These are phyloP conservation scores for Cryptophagus acutangulus DNA, from an alignment of 2,888 invertebrate genomes.

Conservation along the genomic window DNA sequence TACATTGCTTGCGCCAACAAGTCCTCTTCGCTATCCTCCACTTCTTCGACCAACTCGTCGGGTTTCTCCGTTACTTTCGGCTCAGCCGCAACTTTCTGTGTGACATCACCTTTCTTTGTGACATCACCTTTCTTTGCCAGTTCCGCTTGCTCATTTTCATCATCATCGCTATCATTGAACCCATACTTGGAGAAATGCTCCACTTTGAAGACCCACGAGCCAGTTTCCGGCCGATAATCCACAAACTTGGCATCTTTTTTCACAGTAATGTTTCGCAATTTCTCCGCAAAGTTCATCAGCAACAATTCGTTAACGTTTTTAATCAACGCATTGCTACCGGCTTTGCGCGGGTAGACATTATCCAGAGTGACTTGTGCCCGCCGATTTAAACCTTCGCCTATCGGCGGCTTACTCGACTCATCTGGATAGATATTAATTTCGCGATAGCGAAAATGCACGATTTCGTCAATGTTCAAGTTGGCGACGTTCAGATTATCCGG, in stretches of 20 bases:
- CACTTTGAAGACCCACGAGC: constrained; percentile 95
- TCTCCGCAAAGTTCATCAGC: constrained; percentile 80
- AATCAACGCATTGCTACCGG: constrained; percentile 71
- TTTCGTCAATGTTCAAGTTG: constrained; percentile 79
- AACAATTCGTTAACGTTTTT: constrained; percentile 72
- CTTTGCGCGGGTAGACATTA: constrained; percentile 90
- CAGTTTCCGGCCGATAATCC: constrained; percentile 91
- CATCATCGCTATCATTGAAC: constrained; percentile 79
- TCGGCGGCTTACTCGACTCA: constrained; percentile 77
- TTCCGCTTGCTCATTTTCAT: constrained; percentile 41
- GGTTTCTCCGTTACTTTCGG: constrained; percentile 21
- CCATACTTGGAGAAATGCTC: constrained; percentile 95
- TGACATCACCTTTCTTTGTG: constrained; percentile 3
- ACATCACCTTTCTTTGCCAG: constrained; percentile 5
- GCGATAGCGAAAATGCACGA: constrained; percentile 88
- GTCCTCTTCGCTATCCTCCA: constrained; percentile 26
- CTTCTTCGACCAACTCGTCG: constrained; percentile 25
- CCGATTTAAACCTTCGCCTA: constrained; percentile 84
- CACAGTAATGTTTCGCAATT: constrained; percentile 75
- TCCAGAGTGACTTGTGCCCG: constrained; percentile 89
- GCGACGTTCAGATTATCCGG: constrained; percentile 79
- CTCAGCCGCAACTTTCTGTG: background rate
- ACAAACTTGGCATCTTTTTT: constrained; percentile 88
- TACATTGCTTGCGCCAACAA: constrained; percentile 32
- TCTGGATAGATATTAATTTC: constrained; percentile 95